Percentiles rank a stretch among this genome's conserved stretches.
Evolutionary conservation across 2,113 vertebrate species (phyloP).

Genomic region (Bubalus kerabau): DNA sequence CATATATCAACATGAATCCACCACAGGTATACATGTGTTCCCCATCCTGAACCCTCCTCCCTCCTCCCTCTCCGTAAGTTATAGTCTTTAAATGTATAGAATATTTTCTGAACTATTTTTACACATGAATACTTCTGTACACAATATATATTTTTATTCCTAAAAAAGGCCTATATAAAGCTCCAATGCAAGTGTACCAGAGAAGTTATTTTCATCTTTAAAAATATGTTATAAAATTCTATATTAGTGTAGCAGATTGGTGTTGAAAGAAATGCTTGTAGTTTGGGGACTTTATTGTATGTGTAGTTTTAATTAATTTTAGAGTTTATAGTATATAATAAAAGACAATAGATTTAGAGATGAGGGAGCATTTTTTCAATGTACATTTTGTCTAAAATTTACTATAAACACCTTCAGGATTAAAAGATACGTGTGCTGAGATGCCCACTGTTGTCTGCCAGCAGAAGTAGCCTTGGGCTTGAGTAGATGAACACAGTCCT

Average conservation of each 20-base stretch:
- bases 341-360: not conserved
- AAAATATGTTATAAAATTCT: not conserved
- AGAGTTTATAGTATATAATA: not conserved
- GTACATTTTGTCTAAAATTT: not conserved
- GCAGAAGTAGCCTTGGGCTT: not conserved
- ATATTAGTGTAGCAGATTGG: not conserved
- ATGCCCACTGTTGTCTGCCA: not conserved
- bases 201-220: not conserved
- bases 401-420: not conserved
- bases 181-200: not conserved
- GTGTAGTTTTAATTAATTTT: not conserved
- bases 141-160: not conserved
- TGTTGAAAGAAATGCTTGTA: not conserved
- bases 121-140: not conserved
- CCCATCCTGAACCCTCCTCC: no score
- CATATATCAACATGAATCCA: no score
- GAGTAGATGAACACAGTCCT: not conserved
- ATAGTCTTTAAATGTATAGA: not conserved
- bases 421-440: not conserved
- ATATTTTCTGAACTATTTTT: not conserved
- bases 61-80: not conserved
- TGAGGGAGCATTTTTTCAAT: not conserved
- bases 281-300: not conserved
- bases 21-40: no score
- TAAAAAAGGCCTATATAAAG: not conserved